Evolutionary conservation across 1,140 invertebrate genomes (phyloP), one percentile per base, ranked within the genome.

Genomic region (Oppia nitens): DNA sequence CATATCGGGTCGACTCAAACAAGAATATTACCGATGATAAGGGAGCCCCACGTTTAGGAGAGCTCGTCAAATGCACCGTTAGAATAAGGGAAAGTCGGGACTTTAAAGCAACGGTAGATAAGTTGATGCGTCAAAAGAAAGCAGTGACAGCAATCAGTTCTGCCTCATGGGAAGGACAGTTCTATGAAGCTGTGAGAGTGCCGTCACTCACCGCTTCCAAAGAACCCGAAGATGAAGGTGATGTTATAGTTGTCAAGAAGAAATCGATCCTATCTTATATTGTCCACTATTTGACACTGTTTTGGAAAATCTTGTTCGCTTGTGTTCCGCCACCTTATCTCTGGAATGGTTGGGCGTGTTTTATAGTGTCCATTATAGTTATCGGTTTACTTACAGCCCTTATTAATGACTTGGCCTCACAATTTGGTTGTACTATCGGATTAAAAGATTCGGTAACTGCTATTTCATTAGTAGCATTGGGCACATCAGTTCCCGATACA

Each of bases 91-190:
- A 98, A 71, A 95, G 88, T 73, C 90, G 92, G 71, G 94, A 98
- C 74, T 98, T 98, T 74, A 97, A 95, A 82, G 90, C 92, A 67
- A 94, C 92, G 50, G 92, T 98, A 48, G 94, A 98, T 74, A 95
- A 94, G 72, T 79, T 98, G 68, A 83, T 98, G 60, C 89, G 95
- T 75, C 40, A 47, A 29, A 12, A 17, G 20, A 83, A 91, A 68
- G 90, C 90, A 26, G 84, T 87, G 24, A 92, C 90, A 6, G 79
- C 94, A 50, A 84, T 96, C 51, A 91, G 93, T 28, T 94, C 94
- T 20, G 92, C 88, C 17, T 92, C 91, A 0, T 98, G 95, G 95
- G 89, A 85, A 72, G 94, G 98, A 71, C 94, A 98, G 74, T 97
- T 98, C 70, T 77, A 87, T 64, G 93, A 95, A 72, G 95, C 93